Conservation (phyloP, 2,888 invertebrate species). For the Meteorus cinctellus region DNA sequence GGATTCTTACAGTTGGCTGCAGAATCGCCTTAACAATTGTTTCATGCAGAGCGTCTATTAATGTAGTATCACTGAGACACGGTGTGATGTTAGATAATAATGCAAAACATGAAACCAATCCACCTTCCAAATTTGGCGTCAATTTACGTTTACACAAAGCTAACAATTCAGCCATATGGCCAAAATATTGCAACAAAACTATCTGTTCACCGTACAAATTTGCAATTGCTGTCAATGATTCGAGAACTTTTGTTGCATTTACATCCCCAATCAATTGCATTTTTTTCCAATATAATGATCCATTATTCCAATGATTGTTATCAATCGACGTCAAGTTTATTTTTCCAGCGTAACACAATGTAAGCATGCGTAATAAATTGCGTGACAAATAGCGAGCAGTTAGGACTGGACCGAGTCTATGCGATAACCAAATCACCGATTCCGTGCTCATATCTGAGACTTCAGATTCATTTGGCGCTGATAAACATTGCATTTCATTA, state of each 20-base stretch:
- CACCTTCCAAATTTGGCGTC: slow-evolving; percentile 90
- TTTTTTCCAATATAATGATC: slow-evolving; percentile 79
- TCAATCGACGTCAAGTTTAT: slow-evolving; percentile 79
- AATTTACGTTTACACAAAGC: slow-evolving; percentile 86
- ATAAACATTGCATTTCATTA: slow-evolving; percentile 51
- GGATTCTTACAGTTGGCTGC: slow-evolving; percentile 86
- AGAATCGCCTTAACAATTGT: slow-evolving; percentile 88
- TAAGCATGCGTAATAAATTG: slow-evolving; percentile 94
- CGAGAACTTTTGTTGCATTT: slow-evolving; percentile 90
- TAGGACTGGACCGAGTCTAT: slow-evolving; percentile 94
- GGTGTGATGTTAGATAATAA: slow-evolving; percentile 87
- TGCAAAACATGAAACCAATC: slow-evolving; percentile 88
- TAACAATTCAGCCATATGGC: slow-evolving; percentile 90
- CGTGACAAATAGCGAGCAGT: slow-evolving; percentile 92
- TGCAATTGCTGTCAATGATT: slow-evolving; percentile 91
- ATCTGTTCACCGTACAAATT: slow-evolving; percentile 93
- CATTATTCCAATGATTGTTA: slow-evolving; percentile 71
- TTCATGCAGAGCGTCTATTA: slow-evolving; percentile 94
- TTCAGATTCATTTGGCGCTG: slow-evolving; percentile 72
- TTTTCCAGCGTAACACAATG: slow-evolving; percentile 92
- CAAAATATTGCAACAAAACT: slow-evolving; percentile 90
- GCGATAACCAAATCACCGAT: slow-evolving; percentile 92
- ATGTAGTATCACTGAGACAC: slow-evolving; percentile 85
- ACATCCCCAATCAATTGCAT: slow-evolving; percentile 84
- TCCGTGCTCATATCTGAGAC: slow-evolving; percentile 92